These are phyloP conservation scores for Sardina pilchardus DNA, from an alignment of 2,113 vertebrate genomes.

Conservation along the genomic window DNA sequence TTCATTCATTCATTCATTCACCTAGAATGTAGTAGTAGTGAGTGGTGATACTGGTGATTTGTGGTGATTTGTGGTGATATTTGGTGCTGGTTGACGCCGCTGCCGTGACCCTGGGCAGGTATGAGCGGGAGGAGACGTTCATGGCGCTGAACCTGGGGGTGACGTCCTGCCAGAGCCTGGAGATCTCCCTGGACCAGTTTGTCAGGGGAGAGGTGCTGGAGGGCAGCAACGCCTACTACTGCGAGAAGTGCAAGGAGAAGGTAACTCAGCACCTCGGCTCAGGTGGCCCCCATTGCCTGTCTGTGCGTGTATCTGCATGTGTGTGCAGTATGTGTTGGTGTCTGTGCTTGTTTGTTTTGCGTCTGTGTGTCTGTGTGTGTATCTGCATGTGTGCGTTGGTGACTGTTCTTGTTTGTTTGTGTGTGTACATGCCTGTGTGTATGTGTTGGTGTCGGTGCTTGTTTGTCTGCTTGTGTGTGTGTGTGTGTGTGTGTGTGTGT, in stretches of 20 bases:
- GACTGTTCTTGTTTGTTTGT: background rate
- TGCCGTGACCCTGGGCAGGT: slow-evolving; percentile 67
- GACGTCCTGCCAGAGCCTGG: slow-evolving; percentile 95
- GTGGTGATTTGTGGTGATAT: background rate
- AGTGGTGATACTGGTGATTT: no score
- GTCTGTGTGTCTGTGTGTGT: slow-evolving; percentile 13
- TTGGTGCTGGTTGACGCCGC: background rate
- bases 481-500: no score
- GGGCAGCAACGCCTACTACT: slow-evolving; percentile 98
- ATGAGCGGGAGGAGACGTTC: slow-evolving; percentile 97
- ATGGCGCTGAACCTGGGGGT: slow-evolving; percentile 97
- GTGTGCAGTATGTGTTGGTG: background rate
- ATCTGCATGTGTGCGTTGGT: background rate
- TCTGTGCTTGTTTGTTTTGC: background rate
- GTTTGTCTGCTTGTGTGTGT: no score
- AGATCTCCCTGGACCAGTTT: slow-evolving; percentile 98
- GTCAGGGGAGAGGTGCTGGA: slow-evolving; percentile 98
- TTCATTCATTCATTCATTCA: no score
- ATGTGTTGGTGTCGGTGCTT: no score
- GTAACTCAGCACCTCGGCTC: slow-evolving; percentile 57
- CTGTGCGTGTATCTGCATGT: slow-evolving; percentile 38
- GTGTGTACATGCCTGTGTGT: background rate
- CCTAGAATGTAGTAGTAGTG: background rate
- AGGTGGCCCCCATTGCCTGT: background rate
- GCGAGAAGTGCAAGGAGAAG: slow-evolving; percentile 99